Conservation (phyloP, 2,113 vertebrate genomes). For the Sitta europaea region DNA sequence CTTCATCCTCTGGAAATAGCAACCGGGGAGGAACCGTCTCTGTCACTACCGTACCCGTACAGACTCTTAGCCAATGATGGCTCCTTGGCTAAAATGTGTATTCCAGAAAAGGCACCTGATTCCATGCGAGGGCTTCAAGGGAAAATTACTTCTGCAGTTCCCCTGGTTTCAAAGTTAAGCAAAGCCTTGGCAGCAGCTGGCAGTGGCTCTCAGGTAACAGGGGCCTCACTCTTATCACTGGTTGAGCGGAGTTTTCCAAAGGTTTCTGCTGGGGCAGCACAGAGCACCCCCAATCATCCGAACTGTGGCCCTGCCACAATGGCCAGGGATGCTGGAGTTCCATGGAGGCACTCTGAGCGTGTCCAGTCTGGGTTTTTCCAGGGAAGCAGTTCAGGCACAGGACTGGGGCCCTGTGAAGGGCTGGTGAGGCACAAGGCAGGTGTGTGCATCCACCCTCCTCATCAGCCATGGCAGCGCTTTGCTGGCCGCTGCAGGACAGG, state of each 20-base stretch:
- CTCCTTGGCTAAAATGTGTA: not conserved
- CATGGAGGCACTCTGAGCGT: fast-evolving
- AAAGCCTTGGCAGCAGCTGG: not conserved
- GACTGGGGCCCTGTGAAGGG: not conserved
- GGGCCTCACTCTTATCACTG: not conserved
- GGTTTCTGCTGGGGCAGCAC: not conserved
- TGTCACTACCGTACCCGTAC: not conserved
- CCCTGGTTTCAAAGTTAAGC: not conserved
- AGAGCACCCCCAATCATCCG: not conserved
- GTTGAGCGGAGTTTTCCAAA: not conserved
- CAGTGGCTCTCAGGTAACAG: not conserved
- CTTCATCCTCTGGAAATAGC: conserved; percentile 67
- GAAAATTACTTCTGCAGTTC: not conserved
- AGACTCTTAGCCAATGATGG: not conserved
- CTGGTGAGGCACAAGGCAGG: not conserved
- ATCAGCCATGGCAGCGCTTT: not conserved
- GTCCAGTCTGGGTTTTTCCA: not conserved
- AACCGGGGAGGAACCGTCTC: not conserved
- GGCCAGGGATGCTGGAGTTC: not conserved
- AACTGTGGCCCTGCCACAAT: fast-evolving
- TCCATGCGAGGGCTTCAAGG: not conserved
- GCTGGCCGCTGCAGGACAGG: not conserved
- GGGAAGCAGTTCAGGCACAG: not conserved
- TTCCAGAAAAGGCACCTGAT: not conserved
- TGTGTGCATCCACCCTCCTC: not conserved